These are phyloP conservation scores for Lysandra bellargus DNA, from an alignment of 2,888 invertebrate genomes.

Conservation along the genomic window DNA sequence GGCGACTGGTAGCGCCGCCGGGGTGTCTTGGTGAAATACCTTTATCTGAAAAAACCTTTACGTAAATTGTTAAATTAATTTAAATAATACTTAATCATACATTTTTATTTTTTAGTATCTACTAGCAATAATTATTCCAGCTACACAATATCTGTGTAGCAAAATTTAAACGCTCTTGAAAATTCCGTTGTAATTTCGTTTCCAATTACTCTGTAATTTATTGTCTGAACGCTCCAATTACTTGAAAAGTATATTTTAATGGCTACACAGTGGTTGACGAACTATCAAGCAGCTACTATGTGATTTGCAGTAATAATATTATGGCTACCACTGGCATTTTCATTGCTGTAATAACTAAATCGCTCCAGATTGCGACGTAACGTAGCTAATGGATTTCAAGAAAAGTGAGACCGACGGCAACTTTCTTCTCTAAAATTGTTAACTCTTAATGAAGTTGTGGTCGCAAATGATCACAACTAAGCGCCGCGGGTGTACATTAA, in stretches of 20 bases:
- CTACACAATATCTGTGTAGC: not conserved
- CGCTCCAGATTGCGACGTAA: slow-evolving; percentile 38
- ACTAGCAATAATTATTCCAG: not conserved
- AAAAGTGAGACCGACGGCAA: slow-evolving; percentile 48
- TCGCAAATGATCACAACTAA: slow-evolving; percentile 12
- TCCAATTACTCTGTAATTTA: slow-evolving; percentile 20
- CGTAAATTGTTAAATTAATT: not conserved
- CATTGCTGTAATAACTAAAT: slow-evolving; percentile 19
- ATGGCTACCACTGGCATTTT: not conserved
- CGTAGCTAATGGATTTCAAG: slow-evolving; percentile 48
- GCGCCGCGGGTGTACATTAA: not conserved
- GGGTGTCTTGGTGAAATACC: too few species aligned
- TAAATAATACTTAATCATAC: not conserved
- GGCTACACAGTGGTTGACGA: not conserved
- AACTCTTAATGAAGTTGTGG: slow-evolving; percentile 31
- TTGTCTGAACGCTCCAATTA: slow-evolving; percentile 25
- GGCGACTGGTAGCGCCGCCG: too few species aligned
- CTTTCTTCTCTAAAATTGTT: slow-evolving; percentile 41
- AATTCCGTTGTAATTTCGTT: slow-evolving; percentile 13
- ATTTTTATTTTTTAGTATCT: not conserved
- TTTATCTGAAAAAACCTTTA: not conserved
- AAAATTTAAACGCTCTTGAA: not conserved
- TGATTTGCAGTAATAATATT: not conserved
- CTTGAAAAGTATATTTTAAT: slow-evolving; percentile 24
- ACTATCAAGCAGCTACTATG: not conserved